phyloP scores from a whole-genome alignment of 2,888 invertebrate species.

The Mythimna impura region DNA sequence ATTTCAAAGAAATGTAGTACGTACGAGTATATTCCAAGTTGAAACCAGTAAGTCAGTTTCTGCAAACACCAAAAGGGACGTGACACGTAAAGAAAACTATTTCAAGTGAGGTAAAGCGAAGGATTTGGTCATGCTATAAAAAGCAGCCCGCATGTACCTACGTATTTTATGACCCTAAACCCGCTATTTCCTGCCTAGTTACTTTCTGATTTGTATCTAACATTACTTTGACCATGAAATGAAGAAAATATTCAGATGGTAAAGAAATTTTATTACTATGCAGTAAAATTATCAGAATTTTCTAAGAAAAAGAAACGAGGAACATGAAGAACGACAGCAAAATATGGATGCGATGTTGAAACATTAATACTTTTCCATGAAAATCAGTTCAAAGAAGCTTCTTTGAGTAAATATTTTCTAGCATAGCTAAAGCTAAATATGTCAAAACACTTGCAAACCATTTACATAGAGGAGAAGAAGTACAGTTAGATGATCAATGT shows the following conservation, averaged over 20 bases:
- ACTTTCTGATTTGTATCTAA: constrained; percentile 53
- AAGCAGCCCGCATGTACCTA: constrained; percentile 26
- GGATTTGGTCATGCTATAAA: constrained; percentile 54
- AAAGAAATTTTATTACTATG: not conserved
- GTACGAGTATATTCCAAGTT: not conserved
- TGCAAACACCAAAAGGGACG: constrained; percentile 30
- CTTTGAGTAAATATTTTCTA: not conserved
- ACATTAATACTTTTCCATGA: not conserved
- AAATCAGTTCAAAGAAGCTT: not conserved
- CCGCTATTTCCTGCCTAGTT: constrained; percentile 50
- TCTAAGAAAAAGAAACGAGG: not conserved
- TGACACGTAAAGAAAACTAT: constrained; percentile 41
- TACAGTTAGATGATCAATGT: not conserved
- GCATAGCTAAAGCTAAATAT: not conserved
- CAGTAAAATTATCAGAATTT: not conserved
- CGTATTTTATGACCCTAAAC: constrained; percentile 47
- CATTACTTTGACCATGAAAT: not conserved
- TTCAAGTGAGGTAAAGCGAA: constrained; percentile 46
- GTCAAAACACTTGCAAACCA: not conserved
- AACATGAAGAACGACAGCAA: not conserved
- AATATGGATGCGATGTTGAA: not conserved
- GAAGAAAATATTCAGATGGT: not conserved
- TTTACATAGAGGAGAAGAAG: not conserved
- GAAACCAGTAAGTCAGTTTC: not conserved
- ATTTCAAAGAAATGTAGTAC: too few species aligned